phyloP scores from a whole-genome alignment of 2,113 vertebrate genomes.

The Corythornis vintsioides region DNA sequence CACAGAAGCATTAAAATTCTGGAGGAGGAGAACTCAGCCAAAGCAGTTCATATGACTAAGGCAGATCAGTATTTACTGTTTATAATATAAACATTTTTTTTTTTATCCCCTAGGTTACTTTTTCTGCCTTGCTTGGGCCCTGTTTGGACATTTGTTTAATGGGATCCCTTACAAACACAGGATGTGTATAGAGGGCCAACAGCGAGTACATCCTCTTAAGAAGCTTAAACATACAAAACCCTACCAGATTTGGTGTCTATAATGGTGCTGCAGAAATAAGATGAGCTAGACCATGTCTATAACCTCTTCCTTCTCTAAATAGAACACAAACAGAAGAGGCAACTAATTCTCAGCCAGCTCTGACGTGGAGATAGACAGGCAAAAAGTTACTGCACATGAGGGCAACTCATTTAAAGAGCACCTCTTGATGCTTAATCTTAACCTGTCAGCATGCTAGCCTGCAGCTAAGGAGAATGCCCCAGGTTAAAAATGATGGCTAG shows the following conservation, averaged over 20 bases:
- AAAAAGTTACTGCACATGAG: background rate
- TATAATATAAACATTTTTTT: background rate
- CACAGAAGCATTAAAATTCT: background rate
- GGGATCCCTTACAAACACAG: background rate
- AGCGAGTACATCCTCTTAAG: background rate
- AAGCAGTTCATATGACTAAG: background rate
- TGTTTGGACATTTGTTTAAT: conserved; percentile 24
- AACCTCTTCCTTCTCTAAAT: background rate
- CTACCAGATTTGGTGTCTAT: background rate
- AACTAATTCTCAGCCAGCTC: background rate
- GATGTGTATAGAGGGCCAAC: background rate
- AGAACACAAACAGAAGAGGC: background rate
- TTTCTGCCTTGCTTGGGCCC: background rate
- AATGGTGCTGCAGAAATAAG: background rate
- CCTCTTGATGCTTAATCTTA: background rate
- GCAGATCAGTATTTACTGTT: conserved; percentile 29
- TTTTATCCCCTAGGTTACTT: background rate
- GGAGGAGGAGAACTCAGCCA: background rate
- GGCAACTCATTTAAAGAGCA: background rate
- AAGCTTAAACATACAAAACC: background rate
- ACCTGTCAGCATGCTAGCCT: background rate
- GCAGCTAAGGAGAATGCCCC: background rate
- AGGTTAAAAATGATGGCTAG: background rate
- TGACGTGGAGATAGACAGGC: background rate
- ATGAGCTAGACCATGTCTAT: background rate